Conservation (phyloP, 1,140 invertebrate species). For the Spodoptera frugiperda region DNA sequence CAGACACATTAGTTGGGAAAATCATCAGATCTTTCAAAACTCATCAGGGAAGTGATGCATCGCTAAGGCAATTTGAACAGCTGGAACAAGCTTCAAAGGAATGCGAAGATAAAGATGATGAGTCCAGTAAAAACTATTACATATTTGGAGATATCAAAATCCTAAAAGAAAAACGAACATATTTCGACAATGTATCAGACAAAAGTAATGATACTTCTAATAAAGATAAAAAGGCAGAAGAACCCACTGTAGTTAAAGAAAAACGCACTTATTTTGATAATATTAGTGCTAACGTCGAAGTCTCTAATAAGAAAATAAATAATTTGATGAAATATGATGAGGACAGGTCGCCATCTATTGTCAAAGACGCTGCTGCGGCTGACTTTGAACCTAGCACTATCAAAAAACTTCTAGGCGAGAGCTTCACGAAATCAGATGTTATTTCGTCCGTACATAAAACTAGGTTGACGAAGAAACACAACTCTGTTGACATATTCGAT, state of each 20-base stretch:
- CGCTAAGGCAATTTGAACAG: conserved; percentile 74
- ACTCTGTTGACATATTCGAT: conserved; percentile 75
- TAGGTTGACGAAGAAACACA: conserved; percentile 58
- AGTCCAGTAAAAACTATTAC: conserved; percentile 17
- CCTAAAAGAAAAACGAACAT: conserved; percentile 59
- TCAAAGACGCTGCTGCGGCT: conserved; percentile 62
- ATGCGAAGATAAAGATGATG: conserved; percentile 37
- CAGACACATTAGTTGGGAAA: conserved; percentile 56
- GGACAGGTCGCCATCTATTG: conserved; percentile 69
- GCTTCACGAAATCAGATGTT: conserved; percentile 57
- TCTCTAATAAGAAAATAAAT: conserved; percentile 45
- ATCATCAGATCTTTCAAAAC: conserved; percentile 51
- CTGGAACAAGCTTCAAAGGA: conserved; percentile 65
- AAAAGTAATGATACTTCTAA: conserved; percentile 33
- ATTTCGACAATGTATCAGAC: conserved; percentile 28
- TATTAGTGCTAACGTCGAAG: conserved; percentile 44
- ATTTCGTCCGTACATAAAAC: conserved; percentile 50
- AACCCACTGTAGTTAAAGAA: conserved; percentile 42
- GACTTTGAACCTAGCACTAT: conserved; percentile 68
- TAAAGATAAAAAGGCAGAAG: not conserved
- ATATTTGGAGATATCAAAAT: conserved; percentile 57
- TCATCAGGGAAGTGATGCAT: conserved; percentile 59
- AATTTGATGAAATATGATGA: conserved; percentile 55
- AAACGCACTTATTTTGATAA: conserved; percentile 65
- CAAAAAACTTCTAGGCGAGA: conserved; percentile 72